phyloP scores from a whole-genome alignment of 2,113 vertebrate species.

The Actenoides lindsayi region DNA sequence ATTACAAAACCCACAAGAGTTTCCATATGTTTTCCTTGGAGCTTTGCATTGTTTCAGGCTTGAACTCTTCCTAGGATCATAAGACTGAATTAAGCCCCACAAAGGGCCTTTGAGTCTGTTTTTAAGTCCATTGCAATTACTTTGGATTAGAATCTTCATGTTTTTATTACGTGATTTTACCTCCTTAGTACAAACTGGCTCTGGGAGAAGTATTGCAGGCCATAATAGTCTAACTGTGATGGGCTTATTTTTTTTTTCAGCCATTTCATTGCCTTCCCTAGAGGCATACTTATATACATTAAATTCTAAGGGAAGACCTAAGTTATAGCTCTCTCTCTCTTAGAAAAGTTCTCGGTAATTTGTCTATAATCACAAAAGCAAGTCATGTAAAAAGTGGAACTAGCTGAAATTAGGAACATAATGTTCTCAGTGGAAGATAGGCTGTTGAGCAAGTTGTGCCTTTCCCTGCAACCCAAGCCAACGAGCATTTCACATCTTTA shows the following conservation, averaged over 20 bases:
- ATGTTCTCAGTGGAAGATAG: background rate
- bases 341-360: background rate
- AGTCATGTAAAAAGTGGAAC: background rate
- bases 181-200: background rate
- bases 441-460: background rate
- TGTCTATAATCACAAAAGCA: background rate
- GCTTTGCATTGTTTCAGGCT: background rate
- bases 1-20: accelerated
- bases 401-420: background rate
- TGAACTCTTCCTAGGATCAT: background rate
- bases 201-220: background rate
- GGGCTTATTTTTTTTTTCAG: background rate
- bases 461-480: background rate
- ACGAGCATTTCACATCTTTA: background rate
- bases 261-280: background rate
- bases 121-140: background rate
- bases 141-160: background rate
- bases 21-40: background rate
- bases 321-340: background rate
- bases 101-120: background rate
- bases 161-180: background rate
- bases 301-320: background rate
- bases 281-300: background rate
- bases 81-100: background rate
- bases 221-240: background rate